Evolutionary conservation across 2,113 vertebrate species (phyloP).

Genomic region (Engystomops pustulosus): DNA sequence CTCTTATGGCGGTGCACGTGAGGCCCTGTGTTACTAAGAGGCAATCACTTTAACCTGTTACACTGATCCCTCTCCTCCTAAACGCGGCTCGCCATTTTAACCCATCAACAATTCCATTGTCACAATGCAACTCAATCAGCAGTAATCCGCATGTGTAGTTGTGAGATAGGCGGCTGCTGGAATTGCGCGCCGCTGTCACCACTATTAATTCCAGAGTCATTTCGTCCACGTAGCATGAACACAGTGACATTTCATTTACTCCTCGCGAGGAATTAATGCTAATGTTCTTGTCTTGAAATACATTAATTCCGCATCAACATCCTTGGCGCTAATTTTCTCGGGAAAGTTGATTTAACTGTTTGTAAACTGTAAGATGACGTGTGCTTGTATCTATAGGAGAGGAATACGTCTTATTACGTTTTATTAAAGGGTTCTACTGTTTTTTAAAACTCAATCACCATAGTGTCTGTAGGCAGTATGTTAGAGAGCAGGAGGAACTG

Average conservation of each 20-base stretch:
- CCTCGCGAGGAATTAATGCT: slow-evolving; percentile 48
- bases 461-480: too few relatives aligned
- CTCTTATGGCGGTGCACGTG: neutral
- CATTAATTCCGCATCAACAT: slow-evolving; percentile 40
- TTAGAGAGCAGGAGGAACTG: too few relatives aligned
- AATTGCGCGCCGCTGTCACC: slow-evolving; percentile 11
- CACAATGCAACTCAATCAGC: neutral
- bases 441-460: too few relatives aligned
- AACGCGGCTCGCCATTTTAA: slow-evolving; percentile 17
- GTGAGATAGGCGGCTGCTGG: slow-evolving; percentile 5
- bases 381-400: too few relatives aligned
- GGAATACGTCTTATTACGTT: too few relatives aligned
- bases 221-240: slow-evolving; percentile 33
- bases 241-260: slow-evolving; percentile 48
- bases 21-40: neutral
- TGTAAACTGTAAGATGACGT: neutral
- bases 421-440: too few relatives aligned
- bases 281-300: slow-evolving; percentile 21
- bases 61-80: neutral
- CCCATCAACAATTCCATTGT: slow-evolving; percentile 22
- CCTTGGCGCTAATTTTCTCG: neutral
- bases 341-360: slow-evolving; percentile 12
- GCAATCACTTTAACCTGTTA: neutral
- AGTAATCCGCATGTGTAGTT: slow-evolving; percentile 4
- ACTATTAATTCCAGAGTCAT: slow-evolving; percentile 39